phyloP scores from a whole-genome alignment of 1,140 invertebrate genomes.

The Melanaphis sacchari region DNA sequence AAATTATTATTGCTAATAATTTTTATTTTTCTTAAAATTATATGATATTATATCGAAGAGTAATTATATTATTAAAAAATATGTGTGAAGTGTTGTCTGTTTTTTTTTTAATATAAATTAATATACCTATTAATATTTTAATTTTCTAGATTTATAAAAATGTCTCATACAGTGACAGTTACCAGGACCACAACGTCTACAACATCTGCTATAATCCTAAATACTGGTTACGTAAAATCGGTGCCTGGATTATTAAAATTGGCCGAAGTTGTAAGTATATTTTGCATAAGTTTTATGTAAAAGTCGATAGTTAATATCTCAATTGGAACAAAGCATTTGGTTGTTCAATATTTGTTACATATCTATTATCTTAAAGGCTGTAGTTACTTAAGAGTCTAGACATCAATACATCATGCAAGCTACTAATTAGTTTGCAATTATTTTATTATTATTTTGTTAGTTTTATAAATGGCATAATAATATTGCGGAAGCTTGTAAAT shows the following conservation, averaged over 20 bases:
- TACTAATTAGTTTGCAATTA: background rate
- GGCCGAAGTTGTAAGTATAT: slow-evolving; percentile 72
- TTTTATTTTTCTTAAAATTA: background rate
- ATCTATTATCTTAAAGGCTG: background rate
- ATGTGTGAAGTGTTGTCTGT: background rate
- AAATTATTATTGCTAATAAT: background rate
- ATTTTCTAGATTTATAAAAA: background rate
- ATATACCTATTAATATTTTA: background rate
- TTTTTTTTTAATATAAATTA: background rate
- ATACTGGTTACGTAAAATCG: slow-evolving; percentile 77
- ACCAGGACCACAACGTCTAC: slow-evolving; percentile 78
- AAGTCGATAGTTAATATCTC: background rate
- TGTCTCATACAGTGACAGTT: slow-evolving; percentile 85
- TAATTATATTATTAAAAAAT: background rate
- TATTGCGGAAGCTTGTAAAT: background rate
- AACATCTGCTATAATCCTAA: slow-evolving; percentile 77
- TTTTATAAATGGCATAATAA: background rate
- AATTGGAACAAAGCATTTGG: too few relatives aligned
- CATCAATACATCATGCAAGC: background rate
- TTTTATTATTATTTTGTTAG: too few relatives aligned
- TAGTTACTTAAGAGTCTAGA: background rate
- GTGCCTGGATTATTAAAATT: slow-evolving; percentile 77
- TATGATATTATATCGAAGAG: background rate
- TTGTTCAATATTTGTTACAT: background rate
- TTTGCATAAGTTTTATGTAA: background rate